Base-by-base conservation (phyloP, 1,140 invertebrate species). In the Drosophila yakuba region DNA sequence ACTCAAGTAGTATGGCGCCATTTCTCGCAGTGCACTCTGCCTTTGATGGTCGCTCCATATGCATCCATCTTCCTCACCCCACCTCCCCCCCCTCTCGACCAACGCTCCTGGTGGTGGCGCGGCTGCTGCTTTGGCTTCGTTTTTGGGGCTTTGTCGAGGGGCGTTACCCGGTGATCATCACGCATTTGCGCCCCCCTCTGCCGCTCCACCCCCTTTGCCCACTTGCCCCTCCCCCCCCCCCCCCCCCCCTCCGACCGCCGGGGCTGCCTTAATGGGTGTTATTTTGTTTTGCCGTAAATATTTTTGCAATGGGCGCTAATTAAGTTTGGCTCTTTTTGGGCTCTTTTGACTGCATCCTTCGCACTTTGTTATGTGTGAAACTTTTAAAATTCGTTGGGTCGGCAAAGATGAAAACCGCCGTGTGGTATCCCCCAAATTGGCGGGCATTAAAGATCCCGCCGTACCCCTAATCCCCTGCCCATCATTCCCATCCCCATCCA, bases 151-250 rank as follows among this genome's bases (percentile, higher is more conserved):
- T 83, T 84, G 69, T 74, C 74, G 48, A 86, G 80, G 88, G 88
- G 88, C 88, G 89, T 91, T 91, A 80, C 89, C 89, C 78, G 83
- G 84, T 91, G 89, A 91, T 91, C 89, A 91, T 91, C 89, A 91
- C 89, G 89, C 89, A 90, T 91, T 91, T 91, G 84, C 88, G 76
- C 80, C 78, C 20, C 7, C 4, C 8, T 0, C 28, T 4, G 7
- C 48, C 8, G 2, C 48, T 11, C n/a, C 14, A 3, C 23, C 25
- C 1, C 17, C 59, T 44, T n/a, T 11, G 7, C 6, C 25, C 1
- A n/a, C 59, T 47, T 48, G 20, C 7, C 6, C 32, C 32, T 43
- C 11, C 38, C 38, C 61, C 23, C 1, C 61, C 7, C 6, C 32
- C 32, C 47, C 11, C 38, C 38, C 61, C 23, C 1, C 61, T 17